Evolutionary conservation across 2,797 vertebrate genomes (phyloP), one percentile per base, ranked within the genome.

Genomic region (Corythornis leucogaster): DNA sequence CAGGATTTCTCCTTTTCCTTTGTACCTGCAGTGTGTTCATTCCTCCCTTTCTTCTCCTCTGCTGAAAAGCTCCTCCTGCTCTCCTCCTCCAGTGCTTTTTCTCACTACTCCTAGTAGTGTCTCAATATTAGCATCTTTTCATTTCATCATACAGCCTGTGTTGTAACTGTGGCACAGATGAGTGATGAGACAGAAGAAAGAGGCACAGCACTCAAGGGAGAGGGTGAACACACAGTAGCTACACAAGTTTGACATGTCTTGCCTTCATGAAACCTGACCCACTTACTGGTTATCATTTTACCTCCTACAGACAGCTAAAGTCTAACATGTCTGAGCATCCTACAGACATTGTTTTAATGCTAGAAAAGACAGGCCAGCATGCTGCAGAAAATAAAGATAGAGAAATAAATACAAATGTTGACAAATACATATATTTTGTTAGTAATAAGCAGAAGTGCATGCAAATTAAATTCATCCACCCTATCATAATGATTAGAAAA

Each of bases 61-160:
- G 3, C 16, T 45, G 26, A 28, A 16, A 6, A 0, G 0, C 22
- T 83, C 45, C 5, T 59, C 15, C 22, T 31, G 10, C n/a, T 74
- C 48, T 20, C 76, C 43, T 45, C 74, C 67, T 82, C 59, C 33
- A 77, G 12, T 24, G 8, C 9, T 69, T 80, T 53, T 83, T 43
- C 55, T 51, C 38, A 81, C 3, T 38, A 40, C 6, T 45, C 22
- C 8, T 16, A 14, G n/a, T 15, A 53, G 42, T 89, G 80, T 26
- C 22, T 61, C 48, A 82, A 19, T 45, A 55, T 48, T 19, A 70
- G 11, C 30, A 30, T 26, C 45, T 57, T 87, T 69, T 15, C 2
- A 24, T 81, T 78, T 75, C 77, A 31, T 77, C 74, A 46, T 7
- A 20, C 5, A 33, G 11, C 8, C 28, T 40, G 30, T 91, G 30